Evolutionary conservation across 2,888 invertebrate genomes (phyloP).

Genomic region (Eupithecia abbreviata): DNA sequence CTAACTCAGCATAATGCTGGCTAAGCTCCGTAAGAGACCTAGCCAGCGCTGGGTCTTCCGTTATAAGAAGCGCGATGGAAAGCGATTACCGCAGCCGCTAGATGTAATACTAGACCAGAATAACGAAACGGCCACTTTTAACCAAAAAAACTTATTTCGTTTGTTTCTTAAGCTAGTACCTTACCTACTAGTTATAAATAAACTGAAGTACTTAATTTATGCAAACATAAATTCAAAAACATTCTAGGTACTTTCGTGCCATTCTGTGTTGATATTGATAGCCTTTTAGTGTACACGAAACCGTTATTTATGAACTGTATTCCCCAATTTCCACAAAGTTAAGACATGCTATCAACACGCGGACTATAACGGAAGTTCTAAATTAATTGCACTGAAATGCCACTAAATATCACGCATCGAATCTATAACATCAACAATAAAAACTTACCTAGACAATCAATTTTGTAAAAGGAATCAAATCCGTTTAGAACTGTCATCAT

Average conservation of each 20-base stretch:
- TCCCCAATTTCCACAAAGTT: slow-evolving; percentile 21
- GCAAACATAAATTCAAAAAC: background rate
- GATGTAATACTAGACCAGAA: background rate
- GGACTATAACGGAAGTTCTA: slow-evolving; percentile 30
- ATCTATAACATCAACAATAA: slow-evolving; percentile 14
- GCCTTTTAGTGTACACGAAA: background rate
- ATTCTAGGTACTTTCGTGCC: background rate
- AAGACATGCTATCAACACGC: slow-evolving; percentile 26
- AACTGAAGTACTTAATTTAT: background rate
- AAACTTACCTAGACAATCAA: slow-evolving; percentile 11
- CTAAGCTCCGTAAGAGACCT: too few species aligned
- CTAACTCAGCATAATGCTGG: too few species aligned
- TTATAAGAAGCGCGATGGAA: too few species aligned
- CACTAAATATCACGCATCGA: slow-evolving; percentile 28
- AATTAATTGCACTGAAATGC: slow-evolving; percentile 23
- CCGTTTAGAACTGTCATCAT: slow-evolving; percentile 12
- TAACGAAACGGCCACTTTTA: background rate
- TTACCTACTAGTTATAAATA: background rate
- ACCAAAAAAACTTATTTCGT: background rate
- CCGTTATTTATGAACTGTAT: slow-evolving; percentile 19
- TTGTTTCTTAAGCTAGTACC: background rate
- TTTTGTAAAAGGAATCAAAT: slow-evolving; percentile 22
- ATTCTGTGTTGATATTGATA: slow-evolving; percentile 5
- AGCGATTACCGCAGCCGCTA: too few species aligned
- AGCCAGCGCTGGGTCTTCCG: too few species aligned